Percentiles rank a stretch among this genome's conserved stretches.
phyloP scores from a whole-genome alignment of 2,888 invertebrate species.

The Ophioninae sp. region DNA sequence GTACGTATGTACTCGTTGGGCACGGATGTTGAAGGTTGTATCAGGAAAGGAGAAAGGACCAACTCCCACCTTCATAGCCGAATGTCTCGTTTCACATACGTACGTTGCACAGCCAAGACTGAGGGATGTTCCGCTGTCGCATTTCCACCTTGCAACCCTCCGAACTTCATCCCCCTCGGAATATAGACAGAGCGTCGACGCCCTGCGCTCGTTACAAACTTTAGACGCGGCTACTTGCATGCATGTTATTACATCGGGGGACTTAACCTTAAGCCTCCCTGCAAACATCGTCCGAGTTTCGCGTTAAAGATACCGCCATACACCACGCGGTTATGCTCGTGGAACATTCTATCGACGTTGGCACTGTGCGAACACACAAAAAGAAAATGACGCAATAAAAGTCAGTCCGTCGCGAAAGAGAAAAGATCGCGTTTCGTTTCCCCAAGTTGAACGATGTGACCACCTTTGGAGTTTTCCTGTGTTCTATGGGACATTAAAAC shows the following conservation, averaged over 20 bases:
- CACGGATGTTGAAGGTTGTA: constrained; percentile 19
- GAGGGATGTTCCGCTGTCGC: constrained; percentile 32
- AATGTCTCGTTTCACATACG: constrained; percentile 28
- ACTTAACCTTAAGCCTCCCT: constrained; percentile 71
- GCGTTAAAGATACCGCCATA: constrained; percentile 59
- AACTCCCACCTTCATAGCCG: constrained; percentile 31
- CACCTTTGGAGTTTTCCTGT: not conserved
- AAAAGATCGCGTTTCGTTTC: not conserved
- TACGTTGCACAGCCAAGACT: constrained; percentile 41
- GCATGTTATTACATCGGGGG: constrained; percentile 73
- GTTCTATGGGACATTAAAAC: not conserved
- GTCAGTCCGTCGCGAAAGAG: not conserved
- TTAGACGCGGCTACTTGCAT: constrained; percentile 69
- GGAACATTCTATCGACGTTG: not conserved
- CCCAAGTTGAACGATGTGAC: not conserved
- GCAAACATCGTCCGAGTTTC: constrained; percentile 68
- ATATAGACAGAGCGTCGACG: constrained; percentile 47
- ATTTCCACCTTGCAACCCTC: not conserved
- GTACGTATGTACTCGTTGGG: constrained; percentile 14
- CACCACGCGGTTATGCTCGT: not conserved
- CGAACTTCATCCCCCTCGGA: not conserved
- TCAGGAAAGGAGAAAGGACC: constrained; percentile 31
- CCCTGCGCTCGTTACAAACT: constrained; percentile 72
- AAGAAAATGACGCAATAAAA: not conserved
- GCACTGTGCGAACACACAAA: not conserved